These are phyloP conservation scores for Hippolais icterina DNA, from an alignment of 2,113 vertebrate species.

Conservation along the genomic window DNA sequence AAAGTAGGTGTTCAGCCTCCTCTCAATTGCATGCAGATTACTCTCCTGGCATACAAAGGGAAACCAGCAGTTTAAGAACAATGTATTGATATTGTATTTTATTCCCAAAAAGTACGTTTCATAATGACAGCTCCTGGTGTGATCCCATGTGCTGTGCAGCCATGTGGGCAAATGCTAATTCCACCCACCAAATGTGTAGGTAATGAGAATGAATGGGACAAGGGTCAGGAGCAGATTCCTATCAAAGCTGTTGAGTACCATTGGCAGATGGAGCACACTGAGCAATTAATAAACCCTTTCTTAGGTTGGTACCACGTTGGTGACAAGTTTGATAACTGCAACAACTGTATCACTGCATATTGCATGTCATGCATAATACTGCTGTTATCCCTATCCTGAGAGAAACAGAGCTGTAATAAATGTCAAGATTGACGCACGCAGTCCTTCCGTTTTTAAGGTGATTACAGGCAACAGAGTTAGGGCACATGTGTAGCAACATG, in stretches of 20 bases:
- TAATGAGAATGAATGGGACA: not conserved
- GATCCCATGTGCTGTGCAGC: not conserved
- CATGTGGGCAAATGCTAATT: not conserved
- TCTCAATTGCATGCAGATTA: not conserved
- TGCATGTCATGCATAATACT: not conserved
- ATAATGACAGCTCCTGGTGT: not conserved
- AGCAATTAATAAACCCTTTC: constrained; percentile 8
- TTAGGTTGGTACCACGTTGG: not conserved
- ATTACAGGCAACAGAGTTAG: not conserved
- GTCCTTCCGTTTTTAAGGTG: not conserved
- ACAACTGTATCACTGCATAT: not conserved
- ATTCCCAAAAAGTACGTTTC: not conserved
- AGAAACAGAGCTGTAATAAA: not conserved
- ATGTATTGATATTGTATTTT: not conserved
- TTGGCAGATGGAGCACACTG: not conserved
- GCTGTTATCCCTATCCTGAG: not conserved
- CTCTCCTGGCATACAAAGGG: not conserved
- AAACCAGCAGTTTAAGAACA: not conserved
- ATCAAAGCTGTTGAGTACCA: not conserved
- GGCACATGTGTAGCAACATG: not conserved
- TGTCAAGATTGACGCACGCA: not conserved
- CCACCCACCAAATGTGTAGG: not conserved
- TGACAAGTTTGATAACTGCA: not conserved
- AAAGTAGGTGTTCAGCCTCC: not conserved
- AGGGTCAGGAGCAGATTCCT: not conserved